Evolutionary conservation across 1,140 invertebrate genomes (phyloP).

Genomic region (Drosophila rhopaloa): DNA sequence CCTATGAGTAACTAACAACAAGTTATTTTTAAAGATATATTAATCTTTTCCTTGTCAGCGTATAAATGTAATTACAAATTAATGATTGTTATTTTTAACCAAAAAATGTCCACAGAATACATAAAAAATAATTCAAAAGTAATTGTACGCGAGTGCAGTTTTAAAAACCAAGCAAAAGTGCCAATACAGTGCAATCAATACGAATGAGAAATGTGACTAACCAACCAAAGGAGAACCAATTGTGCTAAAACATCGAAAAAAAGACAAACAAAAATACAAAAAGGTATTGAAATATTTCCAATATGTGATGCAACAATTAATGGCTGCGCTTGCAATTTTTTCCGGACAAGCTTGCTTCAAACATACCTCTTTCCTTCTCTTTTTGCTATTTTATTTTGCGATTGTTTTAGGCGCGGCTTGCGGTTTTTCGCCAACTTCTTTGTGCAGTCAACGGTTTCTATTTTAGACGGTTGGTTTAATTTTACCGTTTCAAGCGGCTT

Average conservation of each 20-base stretch:
- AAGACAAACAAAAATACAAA: slow-evolving; percentile 13
- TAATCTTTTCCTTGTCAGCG: not conserved
- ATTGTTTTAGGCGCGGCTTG: slow-evolving; percentile 53
- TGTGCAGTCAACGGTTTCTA: slow-evolving; percentile 47
- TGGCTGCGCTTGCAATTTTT: slow-evolving; percentile 46
- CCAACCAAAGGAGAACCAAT: slow-evolving; percentile 42
- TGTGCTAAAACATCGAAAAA: slow-evolving; percentile 18
- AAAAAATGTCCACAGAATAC: slow-evolving; percentile 25
- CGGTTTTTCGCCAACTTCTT: slow-evolving; percentile 38
- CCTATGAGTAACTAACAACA: not conserved
- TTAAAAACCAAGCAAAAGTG: slow-evolving; percentile 49
- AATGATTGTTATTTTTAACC: not conserved
- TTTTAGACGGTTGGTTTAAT: slow-evolving; percentile 20
- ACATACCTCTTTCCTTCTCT: slow-evolving; percentile 9
- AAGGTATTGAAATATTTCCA: slow-evolving; percentile 31
- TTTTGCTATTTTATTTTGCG: slow-evolving; percentile 13
- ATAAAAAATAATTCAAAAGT: slow-evolving; percentile 10
- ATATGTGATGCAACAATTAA: slow-evolving; percentile 52
- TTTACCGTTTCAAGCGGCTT: slow-evolving; percentile 21
- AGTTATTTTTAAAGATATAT: not conserved
- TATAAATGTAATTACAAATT: not conserved
- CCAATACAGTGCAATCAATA: slow-evolving; percentile 60
- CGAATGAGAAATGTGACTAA: slow-evolving; percentile 77
- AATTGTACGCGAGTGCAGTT: slow-evolving; percentile 28
- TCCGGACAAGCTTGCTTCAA: slow-evolving; percentile 20